These are phyloP conservation scores for Myiotriccus ornatus DNA, from an alignment of 2,797 vertebrate genomes.

Conservation along the genomic window DNA sequence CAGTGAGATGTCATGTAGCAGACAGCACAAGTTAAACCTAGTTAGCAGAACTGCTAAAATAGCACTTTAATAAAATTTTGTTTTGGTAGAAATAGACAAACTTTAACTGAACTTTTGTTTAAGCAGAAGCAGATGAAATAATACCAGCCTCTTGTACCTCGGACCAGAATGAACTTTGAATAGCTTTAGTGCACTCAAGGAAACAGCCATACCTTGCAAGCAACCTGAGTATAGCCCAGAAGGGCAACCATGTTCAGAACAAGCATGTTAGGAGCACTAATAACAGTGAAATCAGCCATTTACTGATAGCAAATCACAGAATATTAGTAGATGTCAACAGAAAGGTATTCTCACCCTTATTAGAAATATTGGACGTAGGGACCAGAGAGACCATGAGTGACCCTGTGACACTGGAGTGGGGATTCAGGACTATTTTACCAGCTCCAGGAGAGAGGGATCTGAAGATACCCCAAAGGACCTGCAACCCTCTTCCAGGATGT, in stretches of 20 bases:
- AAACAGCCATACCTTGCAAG: neutral
- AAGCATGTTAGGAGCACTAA: neutral
- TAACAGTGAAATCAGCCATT: neutral
- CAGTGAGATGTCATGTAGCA: neutral
- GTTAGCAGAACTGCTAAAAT: neutral
- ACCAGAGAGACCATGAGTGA: neutral
- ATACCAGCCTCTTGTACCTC: neutral
- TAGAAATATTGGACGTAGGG: neutral
- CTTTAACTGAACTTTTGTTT: neutral
- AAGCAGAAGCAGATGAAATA: neutral
- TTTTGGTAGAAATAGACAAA: neutral
- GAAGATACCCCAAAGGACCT: neutral
- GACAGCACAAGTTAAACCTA: neutral
- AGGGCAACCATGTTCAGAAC: neutral
- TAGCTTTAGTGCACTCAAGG: neutral
- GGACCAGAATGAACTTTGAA: neutral
- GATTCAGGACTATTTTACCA: neutral
- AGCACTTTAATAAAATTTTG: neutral
- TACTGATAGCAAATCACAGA: neutral
- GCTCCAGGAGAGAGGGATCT: neutral
- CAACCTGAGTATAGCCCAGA: neutral
- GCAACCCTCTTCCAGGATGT: neutral
- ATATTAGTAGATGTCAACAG: neutral
- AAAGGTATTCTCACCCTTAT: neutral
- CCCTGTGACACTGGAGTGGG: neutral